phyloP scores from a whole-genome alignment of 2,797 vertebrate genomes.

The Xenops minutus region DNA sequence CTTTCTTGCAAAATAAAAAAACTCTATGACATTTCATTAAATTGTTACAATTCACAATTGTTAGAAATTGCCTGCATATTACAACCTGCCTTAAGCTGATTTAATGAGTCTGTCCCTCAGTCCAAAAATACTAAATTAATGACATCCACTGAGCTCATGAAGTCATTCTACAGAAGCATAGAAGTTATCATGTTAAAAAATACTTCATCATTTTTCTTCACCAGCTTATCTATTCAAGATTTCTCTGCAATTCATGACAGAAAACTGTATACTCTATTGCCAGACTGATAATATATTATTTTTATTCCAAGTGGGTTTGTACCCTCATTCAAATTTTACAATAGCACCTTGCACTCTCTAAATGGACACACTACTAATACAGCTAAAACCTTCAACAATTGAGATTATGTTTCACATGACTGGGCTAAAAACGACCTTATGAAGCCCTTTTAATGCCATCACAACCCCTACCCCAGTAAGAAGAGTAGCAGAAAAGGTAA shows the following conservation, averaged over 20 bases:
- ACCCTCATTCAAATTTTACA: constrained; percentile 16
- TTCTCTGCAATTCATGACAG: constrained; percentile 44
- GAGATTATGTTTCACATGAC: neutral
- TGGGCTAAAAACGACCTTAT: neutral
- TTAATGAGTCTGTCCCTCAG: neutral
- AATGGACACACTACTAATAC: neutral
- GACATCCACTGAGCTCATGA: constrained; percentile 22
- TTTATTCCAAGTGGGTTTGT: constrained; percentile 61
- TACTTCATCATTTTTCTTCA: neutral
- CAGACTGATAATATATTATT: neutral
- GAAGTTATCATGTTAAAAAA: constrained; percentile 24
- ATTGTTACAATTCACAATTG: neutral
- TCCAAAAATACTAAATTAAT: neutral
- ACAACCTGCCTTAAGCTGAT: neutral
- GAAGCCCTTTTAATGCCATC: neutral
- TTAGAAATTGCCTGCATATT: neutral
- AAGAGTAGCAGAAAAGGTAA: neutral
- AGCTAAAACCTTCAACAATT: neutral
- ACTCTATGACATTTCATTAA: neutral
- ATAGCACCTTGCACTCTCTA: neutral
- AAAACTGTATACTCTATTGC: constrained; percentile 47
- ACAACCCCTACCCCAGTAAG: neutral
- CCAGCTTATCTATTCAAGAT: neutral
- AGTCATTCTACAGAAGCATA: constrained; percentile 2
- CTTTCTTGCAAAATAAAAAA: neutral